phyloP scores from a whole-genome alignment of 2,797 vertebrate species.

The Neopelma chrysocephalum region DNA sequence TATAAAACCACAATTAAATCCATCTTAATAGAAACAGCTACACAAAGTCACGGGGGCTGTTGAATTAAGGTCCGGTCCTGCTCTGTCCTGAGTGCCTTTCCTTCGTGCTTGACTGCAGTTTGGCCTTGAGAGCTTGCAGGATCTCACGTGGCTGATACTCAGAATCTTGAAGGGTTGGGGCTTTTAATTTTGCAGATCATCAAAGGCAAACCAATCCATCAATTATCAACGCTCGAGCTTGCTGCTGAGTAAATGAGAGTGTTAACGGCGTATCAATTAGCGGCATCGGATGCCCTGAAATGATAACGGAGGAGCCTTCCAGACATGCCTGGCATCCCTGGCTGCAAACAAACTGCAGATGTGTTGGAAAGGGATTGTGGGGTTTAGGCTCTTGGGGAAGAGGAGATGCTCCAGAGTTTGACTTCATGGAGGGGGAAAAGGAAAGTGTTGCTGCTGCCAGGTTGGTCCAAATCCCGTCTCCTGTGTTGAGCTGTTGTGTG shows the following conservation, averaged over 20 bases:
- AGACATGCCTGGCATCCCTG: background rate
- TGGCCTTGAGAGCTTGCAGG: background rate
- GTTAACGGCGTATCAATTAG: conserved; percentile 55
- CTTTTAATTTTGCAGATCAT: conserved; percentile 67
- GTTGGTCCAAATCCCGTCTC: accelerated
- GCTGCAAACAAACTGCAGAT: background rate
- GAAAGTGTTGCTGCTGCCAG: background rate
- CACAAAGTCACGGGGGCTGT: background rate
- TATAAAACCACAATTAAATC: conserved; percentile 31
- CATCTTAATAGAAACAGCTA: conserved; percentile 37
- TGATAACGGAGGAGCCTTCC: background rate
- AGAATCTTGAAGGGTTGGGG: background rate
- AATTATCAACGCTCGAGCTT: conserved; percentile 66
- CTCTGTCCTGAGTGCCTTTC: background rate
- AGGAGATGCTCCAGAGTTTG: accelerated
- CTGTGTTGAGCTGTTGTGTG: background rate
- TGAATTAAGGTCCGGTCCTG: conserved; percentile 33
- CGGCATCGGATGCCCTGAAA: conserved; percentile 24
- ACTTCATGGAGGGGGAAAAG: background rate
- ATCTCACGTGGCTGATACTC: background rate
- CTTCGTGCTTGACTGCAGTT: background rate
- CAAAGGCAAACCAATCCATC: conserved; percentile 65
- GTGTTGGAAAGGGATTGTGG: background rate
- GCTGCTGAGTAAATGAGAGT: conserved; percentile 55
- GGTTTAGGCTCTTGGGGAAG: background rate